Conservation (phyloP, 2,797 vertebrate species). For the Pogoniulus pusillus region DNA sequence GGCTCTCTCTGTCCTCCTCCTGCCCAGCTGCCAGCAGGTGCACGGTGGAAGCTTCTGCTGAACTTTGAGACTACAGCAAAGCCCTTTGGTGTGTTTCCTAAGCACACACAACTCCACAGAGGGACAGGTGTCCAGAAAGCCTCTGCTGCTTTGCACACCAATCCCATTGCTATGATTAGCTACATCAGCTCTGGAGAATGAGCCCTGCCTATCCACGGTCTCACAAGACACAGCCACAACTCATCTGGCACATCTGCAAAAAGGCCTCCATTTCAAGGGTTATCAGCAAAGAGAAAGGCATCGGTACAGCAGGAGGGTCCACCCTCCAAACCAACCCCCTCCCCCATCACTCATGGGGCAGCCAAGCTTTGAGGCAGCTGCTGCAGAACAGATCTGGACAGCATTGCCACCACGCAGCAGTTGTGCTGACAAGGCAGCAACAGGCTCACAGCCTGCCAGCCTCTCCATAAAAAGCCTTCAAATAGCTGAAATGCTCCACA, state of each 20-base stretch:
- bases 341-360: neutral
- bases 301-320: neutral
- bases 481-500: neutral
- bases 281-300: neutral
- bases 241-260: neutral
- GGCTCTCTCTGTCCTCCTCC: neutral
- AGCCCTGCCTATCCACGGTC: too few relatives aligned
- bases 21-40: too few relatives aligned
- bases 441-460: neutral
- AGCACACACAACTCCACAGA: neutral
- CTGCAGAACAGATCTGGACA: neutral
- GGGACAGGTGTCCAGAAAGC: neutral
- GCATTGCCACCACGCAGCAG: accelerated
- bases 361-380: neutral
- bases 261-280: neutral
- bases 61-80: neutral
- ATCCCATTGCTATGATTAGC: neutral
- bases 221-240: neutral
- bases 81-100: too few relatives aligned
- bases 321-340: too few relatives aligned
- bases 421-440: neutral
- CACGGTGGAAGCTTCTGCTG: too few relatives aligned
- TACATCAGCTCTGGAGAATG: neutral
- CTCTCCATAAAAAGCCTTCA: neutral
- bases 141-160: neutral